These are phyloP conservation scores for Cherax quadricarinatus DNA, from an alignment of 1,140 invertebrate species.

Conservation along the genomic window DNA sequence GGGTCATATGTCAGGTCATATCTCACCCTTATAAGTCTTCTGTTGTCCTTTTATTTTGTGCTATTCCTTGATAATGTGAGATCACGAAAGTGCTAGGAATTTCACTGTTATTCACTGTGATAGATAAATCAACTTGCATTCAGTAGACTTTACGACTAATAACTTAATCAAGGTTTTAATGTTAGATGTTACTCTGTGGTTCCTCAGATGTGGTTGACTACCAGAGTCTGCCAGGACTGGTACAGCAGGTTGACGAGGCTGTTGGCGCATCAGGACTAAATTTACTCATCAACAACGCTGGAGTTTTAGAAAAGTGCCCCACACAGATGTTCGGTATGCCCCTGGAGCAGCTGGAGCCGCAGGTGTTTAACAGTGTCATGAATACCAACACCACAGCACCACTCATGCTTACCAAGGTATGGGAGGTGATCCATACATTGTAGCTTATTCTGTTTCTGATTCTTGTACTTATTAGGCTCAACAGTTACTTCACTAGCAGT, in stretches of 20 bases:
- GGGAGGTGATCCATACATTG: background rate
- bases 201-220: slow-evolving; percentile 37
- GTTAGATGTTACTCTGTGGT: too few species aligned
- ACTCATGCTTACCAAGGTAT: slow-evolving; percentile 74
- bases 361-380: slow-evolving; percentile 15
- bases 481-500: too few species aligned
- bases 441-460: too few species aligned
- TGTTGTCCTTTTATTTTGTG: too few species aligned
- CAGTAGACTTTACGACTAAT: background rate
- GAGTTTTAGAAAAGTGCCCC: slow-evolving; percentile 45
- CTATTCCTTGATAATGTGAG: background rate
- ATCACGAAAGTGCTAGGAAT: background rate
- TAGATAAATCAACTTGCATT: background rate
- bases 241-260: slow-evolving; percentile 2
- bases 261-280: slow-evolving; percentile 70
- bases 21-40: too few species aligned
- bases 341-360: slow-evolving; percentile 24
- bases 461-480: too few species aligned
- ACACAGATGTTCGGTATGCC: slow-evolving; percentile 23
- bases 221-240: slow-evolving; percentile 18
- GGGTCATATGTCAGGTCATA: too few species aligned
- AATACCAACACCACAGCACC: slow-evolving; percentile 75
- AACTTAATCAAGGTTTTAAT: background rate
- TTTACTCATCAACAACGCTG: slow-evolving; percentile 77
- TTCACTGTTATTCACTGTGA: background rate